Conservation (phyloP, 1,140 invertebrate species). For the Dendrolimus kikuchii region DNA sequence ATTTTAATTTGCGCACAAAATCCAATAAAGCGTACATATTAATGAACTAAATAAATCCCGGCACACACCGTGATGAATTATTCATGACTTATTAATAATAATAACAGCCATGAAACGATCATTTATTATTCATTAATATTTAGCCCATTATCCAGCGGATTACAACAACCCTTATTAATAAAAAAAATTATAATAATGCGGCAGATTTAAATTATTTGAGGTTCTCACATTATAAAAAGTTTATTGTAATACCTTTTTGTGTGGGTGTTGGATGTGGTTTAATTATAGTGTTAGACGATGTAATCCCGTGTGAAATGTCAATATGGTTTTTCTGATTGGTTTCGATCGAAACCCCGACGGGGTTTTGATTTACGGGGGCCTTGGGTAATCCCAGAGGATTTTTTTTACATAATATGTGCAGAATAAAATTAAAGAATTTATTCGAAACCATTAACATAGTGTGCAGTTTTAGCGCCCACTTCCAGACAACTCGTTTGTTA, state of each 20-base stretch:
- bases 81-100: constrained; percentile 15
- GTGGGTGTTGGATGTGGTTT: constrained; percentile 8
- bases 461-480: no score
- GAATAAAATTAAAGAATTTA: no score
- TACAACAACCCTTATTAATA: constrained; percentile 12
- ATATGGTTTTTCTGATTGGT: constrained; percentile 5
- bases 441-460: no score
- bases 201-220: constrained; percentile 13
- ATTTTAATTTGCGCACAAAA: constrained; percentile 1
- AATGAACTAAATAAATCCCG: constrained; percentile 3
- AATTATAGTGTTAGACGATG: constrained; percentile 10
- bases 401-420: no score
- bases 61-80: constrained; percentile 12
- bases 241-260: constrained; percentile 9
- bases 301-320: constrained; percentile 17
- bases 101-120: constrained; percentile 5
- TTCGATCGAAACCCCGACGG: background rate
- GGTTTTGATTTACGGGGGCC: constrained; percentile 1
- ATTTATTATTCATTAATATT: no score
- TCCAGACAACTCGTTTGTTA: no score
- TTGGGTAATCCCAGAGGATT: no score
- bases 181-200: constrained; percentile 15
- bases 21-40: constrained; percentile 8
- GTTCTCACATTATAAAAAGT: constrained; percentile 16
- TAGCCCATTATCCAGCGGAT: constrained; percentile 7